Evolutionary conservation across 2,113 vertebrate genomes (phyloP), one percentile per base, ranked within the genome.

Genomic region (Thryonomys swinderianus): DNA sequence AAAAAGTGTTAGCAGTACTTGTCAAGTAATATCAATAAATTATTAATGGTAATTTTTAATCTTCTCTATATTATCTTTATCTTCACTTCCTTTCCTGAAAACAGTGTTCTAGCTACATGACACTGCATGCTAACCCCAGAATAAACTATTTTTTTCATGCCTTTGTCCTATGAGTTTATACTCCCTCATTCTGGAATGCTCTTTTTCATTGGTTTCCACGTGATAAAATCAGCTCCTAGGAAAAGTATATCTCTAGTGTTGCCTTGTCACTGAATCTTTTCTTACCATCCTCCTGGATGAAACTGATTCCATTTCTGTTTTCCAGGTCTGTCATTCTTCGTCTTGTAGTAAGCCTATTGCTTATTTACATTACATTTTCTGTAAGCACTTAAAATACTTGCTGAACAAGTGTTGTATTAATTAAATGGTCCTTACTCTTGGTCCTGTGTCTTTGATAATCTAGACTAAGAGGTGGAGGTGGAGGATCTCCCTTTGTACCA

Each of bases 1-100:
- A 21, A 69, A 11, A 94, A 81, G 7, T 66, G 23, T 82, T 76
- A 90, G 73, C 10, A 88, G 40, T 79, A 34, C 3, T 66, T 92
- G 37, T 37, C 51, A 87, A 67, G 23, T 94, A 84, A 79, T 59
- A 17, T 21, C 34, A 88, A 2, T 79, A 86, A 89, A 74, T 67
- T 76, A 13, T 51, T 76, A 62, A 73, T 88, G 74, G 61, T 85
- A 57, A 71, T 71, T 88, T 93, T 90, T 73, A 57, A 53, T 57
- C 42, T 93, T 96, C 34, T 71, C 7, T 69, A 40, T 96, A 61
- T 79, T 23, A 86, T 32, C 13, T 85, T 85, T 76, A 69, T 42
- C 23, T 10, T 4, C 12, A 21, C 32, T 53, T 85, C 86, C 53
- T 73, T 21, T n/a, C 57, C 1, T 73, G 45, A 71, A 27, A 90